Evolutionary conservation across 2,888 invertebrate genomes (phyloP).

Genomic region (Anaspis maculata): DNA sequence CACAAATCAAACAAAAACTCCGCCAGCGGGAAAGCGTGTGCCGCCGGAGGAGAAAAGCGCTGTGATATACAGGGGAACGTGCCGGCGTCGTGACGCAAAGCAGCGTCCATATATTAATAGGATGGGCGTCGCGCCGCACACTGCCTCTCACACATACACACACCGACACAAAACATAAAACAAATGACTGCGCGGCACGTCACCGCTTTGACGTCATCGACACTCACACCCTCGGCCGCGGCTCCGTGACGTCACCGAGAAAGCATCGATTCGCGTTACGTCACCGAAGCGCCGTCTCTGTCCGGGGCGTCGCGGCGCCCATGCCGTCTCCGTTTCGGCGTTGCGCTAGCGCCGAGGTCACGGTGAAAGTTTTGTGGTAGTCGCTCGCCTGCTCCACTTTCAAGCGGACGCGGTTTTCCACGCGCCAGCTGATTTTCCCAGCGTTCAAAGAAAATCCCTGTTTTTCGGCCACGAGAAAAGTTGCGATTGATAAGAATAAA

Average conservation of each 20-base stretch:
- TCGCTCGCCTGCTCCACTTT: slow-evolving; percentile 17
- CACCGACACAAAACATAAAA: too few relatives aligned
- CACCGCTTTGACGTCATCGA: slow-evolving; percentile 28
- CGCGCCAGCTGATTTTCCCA: neutral
- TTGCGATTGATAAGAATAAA: too few relatives aligned
- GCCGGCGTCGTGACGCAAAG: slow-evolving; percentile 24
- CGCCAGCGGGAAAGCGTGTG: too few relatives aligned
- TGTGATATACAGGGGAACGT: too few relatives aligned
- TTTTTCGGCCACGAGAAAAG: too few relatives aligned
- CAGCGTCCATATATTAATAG: slow-evolving; percentile 27
- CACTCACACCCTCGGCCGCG: slow-evolving; percentile 23
- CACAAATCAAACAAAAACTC: too few relatives aligned
- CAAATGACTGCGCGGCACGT: slow-evolving; percentile 27
- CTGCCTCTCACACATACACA: too few relatives aligned
- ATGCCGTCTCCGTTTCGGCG: slow-evolving; percentile 14
- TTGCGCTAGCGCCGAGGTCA: slow-evolving; percentile 30
- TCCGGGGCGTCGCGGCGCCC: slow-evolving; percentile 13
- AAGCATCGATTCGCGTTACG: slow-evolving; percentile 30
- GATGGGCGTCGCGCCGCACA: slow-evolving; percentile 26
- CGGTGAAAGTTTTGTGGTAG: slow-evolving; percentile 31
- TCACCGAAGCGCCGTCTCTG: slow-evolving; percentile 18
- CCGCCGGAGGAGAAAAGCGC: too few relatives aligned
- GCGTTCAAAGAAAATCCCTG: too few relatives aligned
- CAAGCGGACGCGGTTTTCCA: slow-evolving; percentile 11
- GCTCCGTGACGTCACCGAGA: slow-evolving; percentile 27